A percentile compares a stretch with the other conserved stretches of the same genome.
These are phyloP conservation scores for Thunnus albacares DNA, from an alignment of 2,797 vertebrate genomes.

Conservation along the genomic window DNA sequence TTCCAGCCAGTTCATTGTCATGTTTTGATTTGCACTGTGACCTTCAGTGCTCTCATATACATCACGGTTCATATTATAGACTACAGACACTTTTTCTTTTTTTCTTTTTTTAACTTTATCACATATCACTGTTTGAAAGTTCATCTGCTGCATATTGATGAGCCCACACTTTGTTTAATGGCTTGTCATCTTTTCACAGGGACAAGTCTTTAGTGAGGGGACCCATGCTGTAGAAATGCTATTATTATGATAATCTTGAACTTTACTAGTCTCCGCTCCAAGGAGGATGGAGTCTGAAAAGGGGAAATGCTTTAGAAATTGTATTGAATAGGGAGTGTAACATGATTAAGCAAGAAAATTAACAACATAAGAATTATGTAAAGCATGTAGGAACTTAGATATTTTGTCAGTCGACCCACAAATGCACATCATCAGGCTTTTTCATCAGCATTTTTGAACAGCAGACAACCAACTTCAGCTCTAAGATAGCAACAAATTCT, in stretches of 20 bases:
- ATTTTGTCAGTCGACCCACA: neutral
- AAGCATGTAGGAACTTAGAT: neutral
- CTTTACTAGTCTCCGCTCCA: conserved; percentile 32
- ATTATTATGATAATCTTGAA: conserved; percentile 76
- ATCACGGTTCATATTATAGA: conserved; percentile 27
- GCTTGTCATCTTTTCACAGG: conserved; percentile 21
- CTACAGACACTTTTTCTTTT: neutral
- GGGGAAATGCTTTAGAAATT: neutral
- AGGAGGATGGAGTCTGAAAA: conserved; percentile 2
- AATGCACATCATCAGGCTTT: neutral
- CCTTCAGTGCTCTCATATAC: conserved; percentile 42
- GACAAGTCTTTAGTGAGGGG: conserved; percentile 7
- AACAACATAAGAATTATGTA: neutral
- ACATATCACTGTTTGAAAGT: conserved; percentile 61
- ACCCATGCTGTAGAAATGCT: conserved; percentile 27
- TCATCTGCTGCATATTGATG: conserved; percentile 64
- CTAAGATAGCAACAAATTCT: neutral
- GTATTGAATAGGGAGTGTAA: neutral
- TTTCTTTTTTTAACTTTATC: conserved; percentile 32
- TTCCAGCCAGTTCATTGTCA: neutral
- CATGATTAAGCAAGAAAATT: neutral
- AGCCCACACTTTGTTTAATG: conserved; percentile 45
- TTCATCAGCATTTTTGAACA: no score
- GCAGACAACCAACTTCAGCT: no score
- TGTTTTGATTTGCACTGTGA: conserved; percentile 34